Evolutionary conservation across 1,140 invertebrate species (phyloP), one percentile per base, ranked within the genome.

Genomic region (Drosophila rhopaloa): DNA sequence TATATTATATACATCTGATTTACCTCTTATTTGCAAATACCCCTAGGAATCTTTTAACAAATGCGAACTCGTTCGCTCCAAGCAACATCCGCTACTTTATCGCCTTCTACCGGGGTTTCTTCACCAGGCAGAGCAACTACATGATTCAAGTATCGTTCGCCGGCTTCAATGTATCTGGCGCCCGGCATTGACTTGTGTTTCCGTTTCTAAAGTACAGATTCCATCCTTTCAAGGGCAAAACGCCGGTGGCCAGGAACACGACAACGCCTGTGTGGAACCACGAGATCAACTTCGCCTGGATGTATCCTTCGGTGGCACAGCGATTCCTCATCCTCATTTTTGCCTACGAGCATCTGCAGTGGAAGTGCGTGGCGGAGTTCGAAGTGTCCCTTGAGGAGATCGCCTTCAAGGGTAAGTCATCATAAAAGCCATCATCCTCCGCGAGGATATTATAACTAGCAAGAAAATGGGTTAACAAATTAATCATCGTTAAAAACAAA

Each of bases 11-110:
- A 0, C 8, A 1, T 13, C 10, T 4, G 5, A 47, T 32, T 1
- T 29, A 19, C n/a, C 4, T 47, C 5, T 32, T 0, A 43, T 11
- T 19, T 0, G 7, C 9, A 5, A 57, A 10, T 48, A 32, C 13
- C 13, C 14, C 10, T 77, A 97, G 96, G 58, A 97, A 97, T 90
- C 92, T 97, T 38, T 91, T 97, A 32, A 92, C 96, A 44, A 76
- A 89, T 24, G 35, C 76, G 0, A 70, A 61, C 27, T 8, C 73
- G 0, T 53, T 54, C 9, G 44, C 72, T 7, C 66, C 72, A 3
- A 80, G 67, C 55, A 91, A 92, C 56, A 92, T 92, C 38, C 91
- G 83, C 0, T 93, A 91, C 50, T 82, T 47, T 11, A 60, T 92
- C 6, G 62, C 56, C 37, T 76, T 92, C 16, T 92, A 76, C 58